phyloP scores from a whole-genome alignment of 2,797 vertebrate genomes.

The Falco rusticolus region DNA sequence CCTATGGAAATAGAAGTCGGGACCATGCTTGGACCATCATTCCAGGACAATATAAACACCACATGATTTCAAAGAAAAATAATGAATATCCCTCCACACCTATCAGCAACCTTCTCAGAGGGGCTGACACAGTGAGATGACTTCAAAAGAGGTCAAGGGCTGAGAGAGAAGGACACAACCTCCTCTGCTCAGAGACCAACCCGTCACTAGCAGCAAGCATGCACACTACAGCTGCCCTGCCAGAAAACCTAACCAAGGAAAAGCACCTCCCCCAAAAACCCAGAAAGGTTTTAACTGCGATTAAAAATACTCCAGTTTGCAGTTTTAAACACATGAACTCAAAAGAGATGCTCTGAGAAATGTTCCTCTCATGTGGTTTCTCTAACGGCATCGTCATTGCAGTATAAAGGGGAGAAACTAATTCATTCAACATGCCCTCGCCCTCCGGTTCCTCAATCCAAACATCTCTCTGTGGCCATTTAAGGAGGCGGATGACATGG shows the following conservation, averaged over 20 bases:
- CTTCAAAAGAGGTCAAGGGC: background rate
- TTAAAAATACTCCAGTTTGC: background rate
- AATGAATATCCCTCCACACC: background rate
- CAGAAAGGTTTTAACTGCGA: background rate
- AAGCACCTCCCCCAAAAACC: background rate
- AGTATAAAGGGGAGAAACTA: constrained; percentile 14
- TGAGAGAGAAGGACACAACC: background rate
- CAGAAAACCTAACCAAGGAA: background rate
- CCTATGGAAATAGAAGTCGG: background rate
- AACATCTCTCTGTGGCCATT: background rate
- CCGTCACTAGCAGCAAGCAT: background rate
- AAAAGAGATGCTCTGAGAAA: background rate
- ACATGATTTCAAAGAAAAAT: background rate
- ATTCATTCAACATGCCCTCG: background rate
- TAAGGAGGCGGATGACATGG: background rate
- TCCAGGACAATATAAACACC: background rate
- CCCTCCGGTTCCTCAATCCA: background rate
- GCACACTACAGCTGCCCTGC: background rate
- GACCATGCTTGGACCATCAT: background rate
- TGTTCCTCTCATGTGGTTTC: constrained; percentile 17
- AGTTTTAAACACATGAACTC: background rate
- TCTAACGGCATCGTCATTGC: background rate
- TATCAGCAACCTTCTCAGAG: background rate
- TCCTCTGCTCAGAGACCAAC: background rate
- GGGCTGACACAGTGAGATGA: background rate